Evolutionary conservation across 2,888 invertebrate species (phyloP), one percentile per base, ranked within the genome.

Genomic region (Cataglyphis altisquamis): DNA sequence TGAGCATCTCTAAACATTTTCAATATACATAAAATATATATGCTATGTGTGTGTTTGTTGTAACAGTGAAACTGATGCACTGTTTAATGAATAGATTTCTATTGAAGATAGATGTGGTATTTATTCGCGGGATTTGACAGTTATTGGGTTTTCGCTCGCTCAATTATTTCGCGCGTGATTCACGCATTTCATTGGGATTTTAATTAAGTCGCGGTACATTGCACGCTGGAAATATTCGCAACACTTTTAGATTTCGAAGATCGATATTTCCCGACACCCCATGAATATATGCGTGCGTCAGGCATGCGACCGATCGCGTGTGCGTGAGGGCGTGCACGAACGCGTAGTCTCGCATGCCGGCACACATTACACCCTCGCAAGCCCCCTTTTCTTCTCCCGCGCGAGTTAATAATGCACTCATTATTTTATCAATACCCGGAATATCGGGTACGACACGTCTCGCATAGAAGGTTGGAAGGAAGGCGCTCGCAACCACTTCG

Each of bases 361-460:
- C 90, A 88, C 92, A 91, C 92, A 91, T 93, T 92, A 91, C 85
- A 88, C 80, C 84, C 52, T 52, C 80, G 72, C 82, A 57, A 52
- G 2, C n/a, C n/a, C n/a, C 52, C 52, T 6, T 0, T 2, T 8
- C 52, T 52, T 8, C 18, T 8, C n/a, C 52, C 73, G 86, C 84
- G 86, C 86, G 86, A 90, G 90, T 92, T 93, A 93, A 93, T 94
- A 94, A 93, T 91, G 91, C 91, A 90, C 93, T 93, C 90, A 92
- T 94, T 92, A 93, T 93, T 93, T 93, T 91, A 93, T 93, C 94
- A 91, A 94, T 93, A 92, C 89, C 88, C 83, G 85, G 93, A 91
- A 91, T 92, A 91, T 90, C 88, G 85, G 87, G 66, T 85, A 84
- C 86, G 88, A 89, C 89, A 88, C 86, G 83, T 87, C 82, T 72